Conservation (phyloP, 2,113 vertebrate genomes). For the Pteruthius melanotis region DNA sequence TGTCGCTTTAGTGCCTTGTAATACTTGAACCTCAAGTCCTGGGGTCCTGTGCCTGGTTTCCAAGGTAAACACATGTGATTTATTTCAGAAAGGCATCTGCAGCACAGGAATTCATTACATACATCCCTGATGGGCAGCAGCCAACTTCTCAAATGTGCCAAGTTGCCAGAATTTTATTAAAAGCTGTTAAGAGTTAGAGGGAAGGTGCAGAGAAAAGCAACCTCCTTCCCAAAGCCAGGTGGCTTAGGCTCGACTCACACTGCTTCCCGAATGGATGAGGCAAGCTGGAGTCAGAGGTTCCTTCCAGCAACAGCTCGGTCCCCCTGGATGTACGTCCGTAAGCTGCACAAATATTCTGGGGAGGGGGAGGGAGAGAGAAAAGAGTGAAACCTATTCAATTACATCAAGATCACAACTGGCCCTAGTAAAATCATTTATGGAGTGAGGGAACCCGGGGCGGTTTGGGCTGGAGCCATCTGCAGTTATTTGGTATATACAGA, state of each 20-base stretch:
- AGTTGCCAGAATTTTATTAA: conserved; percentile 43
- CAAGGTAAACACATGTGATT: conserved; percentile 36
- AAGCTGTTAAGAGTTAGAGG: conserved; percentile 1
- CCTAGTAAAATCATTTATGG: conserved; percentile 58
- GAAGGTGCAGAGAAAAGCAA: conserved; percentile 45
- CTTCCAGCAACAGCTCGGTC: conserved; percentile 43
- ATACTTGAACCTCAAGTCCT: neutral
- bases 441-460: conserved; percentile 39
- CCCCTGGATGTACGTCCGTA: conserved; percentile 2
- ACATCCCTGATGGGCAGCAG: conserved; percentile 2
- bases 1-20: neutral
- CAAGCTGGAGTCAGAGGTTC: conserved; percentile 52
- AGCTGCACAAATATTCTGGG: conserved; percentile 48
- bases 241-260: conserved; percentile 28
- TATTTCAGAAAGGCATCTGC: conserved; percentile 42
- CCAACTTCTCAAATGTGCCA: conserved; percentile 22
- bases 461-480: conserved; percentile 61
- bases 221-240: conserved; percentile 56
- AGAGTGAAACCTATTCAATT: conserved; percentile 50
- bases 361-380: conserved; percentile 2
- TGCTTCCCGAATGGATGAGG: conserved; percentile 27
- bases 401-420: conserved; percentile 11
- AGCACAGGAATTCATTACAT: conserved; percentile 30
- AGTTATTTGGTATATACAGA: conserved; percentile 66
- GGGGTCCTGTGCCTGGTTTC: neutral